Evolutionary conservation across 1,140 invertebrate species (phyloP).

Genomic region (Centruroides sculpturatus): DNA sequence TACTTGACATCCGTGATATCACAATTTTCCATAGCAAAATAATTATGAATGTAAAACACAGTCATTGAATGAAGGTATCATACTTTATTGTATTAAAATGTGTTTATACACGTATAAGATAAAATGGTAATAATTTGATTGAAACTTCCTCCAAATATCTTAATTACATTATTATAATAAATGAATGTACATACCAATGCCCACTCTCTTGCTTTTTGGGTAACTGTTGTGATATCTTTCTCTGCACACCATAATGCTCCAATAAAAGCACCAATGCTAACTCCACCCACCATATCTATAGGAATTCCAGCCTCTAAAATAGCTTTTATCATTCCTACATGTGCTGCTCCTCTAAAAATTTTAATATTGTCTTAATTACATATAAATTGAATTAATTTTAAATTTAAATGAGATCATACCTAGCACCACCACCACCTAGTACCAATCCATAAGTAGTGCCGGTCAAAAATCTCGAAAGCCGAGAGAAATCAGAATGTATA

Average conservation of each 20-base stretch:
- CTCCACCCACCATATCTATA: slow-evolving; percentile 95
- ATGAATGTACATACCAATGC: slow-evolving; percentile 49
- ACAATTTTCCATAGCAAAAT: too few relatives aligned
- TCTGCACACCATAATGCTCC: slow-evolving; percentile 93
- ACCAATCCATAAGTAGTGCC: slow-evolving; percentile 82
- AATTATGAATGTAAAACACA: too few relatives aligned
- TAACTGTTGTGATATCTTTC: slow-evolving; percentile 75
- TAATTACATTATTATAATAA: too few relatives aligned
- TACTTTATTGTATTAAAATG: too few relatives aligned
- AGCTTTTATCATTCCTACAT: slow-evolving; percentile 38
- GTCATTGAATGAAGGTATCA: too few relatives aligned
- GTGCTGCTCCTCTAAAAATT: slow-evolving; percentile 30
- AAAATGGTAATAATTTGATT: too few relatives aligned
- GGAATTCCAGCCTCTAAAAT: slow-evolving; percentile 78
- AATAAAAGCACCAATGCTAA: slow-evolving; percentile 94
- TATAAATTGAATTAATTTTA: not conserved
- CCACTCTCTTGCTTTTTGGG: slow-evolving; percentile 88
- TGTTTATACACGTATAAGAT: too few relatives aligned
- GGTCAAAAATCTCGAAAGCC: slow-evolving; percentile 89
- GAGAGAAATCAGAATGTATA: slow-evolving; percentile 87
- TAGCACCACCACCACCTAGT: slow-evolving; percentile 88
- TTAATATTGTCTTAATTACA: slow-evolving; percentile 1
- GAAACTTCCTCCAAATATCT: too few relatives aligned
- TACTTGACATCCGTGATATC: too few relatives aligned
- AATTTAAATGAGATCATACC: slow-evolving; percentile 21